Evolutionary conservation across 2,113 vertebrate genomes (phyloP), one percentile per base, ranked within the genome.

Genomic region (Glareola pratincola): DNA sequence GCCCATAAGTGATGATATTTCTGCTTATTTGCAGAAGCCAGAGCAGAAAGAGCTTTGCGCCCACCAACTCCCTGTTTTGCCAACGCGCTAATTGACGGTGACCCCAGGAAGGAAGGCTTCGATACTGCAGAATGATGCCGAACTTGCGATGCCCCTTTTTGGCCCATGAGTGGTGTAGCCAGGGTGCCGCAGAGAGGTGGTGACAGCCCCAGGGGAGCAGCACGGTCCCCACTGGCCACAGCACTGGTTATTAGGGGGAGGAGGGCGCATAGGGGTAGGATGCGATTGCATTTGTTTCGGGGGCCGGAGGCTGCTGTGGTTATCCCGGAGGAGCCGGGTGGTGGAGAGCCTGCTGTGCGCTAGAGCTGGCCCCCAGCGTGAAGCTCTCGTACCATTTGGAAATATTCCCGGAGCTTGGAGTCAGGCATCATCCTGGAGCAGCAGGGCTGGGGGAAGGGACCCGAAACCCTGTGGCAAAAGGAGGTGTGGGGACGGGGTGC

Each of bases 391-490:
- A 17, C 6, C 9, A 2, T 60, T 63, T 79, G 75, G 81, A 57
- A 69, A n/a, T 10, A 50, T 74, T 51, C 43, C 20, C 3, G 2
- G n/a, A n/a, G 18, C 24, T 63, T 0, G 1, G 21, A 56, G 67
- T 32, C 41, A 62, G 47, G 39, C 18, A 0, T 63, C 68, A 45
- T 56, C 68, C 34, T 36, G 34, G 29, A 59, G 39, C 7, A 0
- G 37, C 48, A 64, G 43, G 43, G 29, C 15, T 30, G 30, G 19
- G 9, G 15, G 50, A 67, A 80, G 57, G 56, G 9, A 30, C 73
- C 62, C 1, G 2, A 75, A 92, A 76, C 13, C 0, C 1, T 0
- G 0, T 6, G 57, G 32, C 19, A 41, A 41, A 84, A 90, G 2
- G 34, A 34, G 32, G 24, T 43, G 34, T 4, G 19, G 12, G 5